Base-by-base conservation (phyloP, 2,113 vertebrate species). In the Strigops habroptila region DNA sequence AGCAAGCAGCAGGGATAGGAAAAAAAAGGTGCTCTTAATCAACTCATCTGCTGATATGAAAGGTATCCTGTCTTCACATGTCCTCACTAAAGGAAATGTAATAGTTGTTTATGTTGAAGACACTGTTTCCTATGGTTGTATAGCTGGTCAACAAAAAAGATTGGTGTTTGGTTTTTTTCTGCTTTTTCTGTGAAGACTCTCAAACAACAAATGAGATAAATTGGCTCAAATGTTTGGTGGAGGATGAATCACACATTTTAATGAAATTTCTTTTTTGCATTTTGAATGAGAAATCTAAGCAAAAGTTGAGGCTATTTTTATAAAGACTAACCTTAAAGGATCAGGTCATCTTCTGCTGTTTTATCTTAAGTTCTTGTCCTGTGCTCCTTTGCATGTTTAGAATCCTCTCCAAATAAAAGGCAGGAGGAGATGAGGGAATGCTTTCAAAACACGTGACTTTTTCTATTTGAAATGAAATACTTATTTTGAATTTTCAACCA, bases 151-250 rank as follows among this genome's bases (percentile, higher is more conserved):
- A 31, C 8, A 28, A 46, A 86, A n/a, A 64, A 43, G 3, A 18
- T 4, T 48, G 8, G 2, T 1, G 4, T 5, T 64, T 3, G 4
- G 12, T 4, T 1, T 10, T 31, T 37, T 44, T 31, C 59, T 12
- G 24, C 6, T 35, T 68, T 57, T 92, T 23, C 44, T 67, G 8
- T 2, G 4, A 63, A 91, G 52, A 31, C 2, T 57, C 22, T 63
- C 4, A 4, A 73, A 80, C 11, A 15, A 33, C 4, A 86, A 64
- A 63, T 53, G 1, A 1, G 13, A 81, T 44, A 85, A 74, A 48
- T 51, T 52, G 23, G 57, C 30, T 48, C 9, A 79, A 63, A 70
- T 41, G 0, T 44, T 48, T 78, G 24, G 5, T 4, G 11, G 11
- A 74, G 5, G 12, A 78, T 27, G 2, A 28, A 70, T 74, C 7